Evolutionary conservation across 2,113 vertebrate genomes (phyloP).

Genomic region (Scophthalmus maximus): DNA sequence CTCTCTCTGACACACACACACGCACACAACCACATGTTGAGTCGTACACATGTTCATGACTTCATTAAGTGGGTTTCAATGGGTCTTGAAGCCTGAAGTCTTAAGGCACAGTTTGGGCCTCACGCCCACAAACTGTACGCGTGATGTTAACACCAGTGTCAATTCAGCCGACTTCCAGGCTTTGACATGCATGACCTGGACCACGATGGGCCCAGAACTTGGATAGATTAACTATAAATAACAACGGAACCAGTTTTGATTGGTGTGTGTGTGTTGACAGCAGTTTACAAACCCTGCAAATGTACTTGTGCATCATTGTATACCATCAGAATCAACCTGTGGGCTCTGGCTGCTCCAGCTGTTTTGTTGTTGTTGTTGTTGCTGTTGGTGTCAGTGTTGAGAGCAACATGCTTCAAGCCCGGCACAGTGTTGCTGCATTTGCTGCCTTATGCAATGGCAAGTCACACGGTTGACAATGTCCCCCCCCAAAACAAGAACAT

Average conservation of each 20-base stretch:
- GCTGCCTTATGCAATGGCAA: conserved; percentile 64
- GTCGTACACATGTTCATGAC: conserved; percentile 21
- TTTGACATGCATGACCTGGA: not conserved
- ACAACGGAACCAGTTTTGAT: not conserved
- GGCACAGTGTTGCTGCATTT: conserved; percentile 42
- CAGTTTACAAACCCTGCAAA: not conserved
- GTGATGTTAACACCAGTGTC: not conserved
- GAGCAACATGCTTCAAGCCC: conserved; percentile 37
- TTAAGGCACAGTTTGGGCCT: not conserved
- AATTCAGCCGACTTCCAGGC: not conserved
- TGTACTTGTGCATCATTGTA: not conserved
- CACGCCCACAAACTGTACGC: conserved; percentile 14
- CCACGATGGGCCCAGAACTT: not conserved
- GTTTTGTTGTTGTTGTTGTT: conserved; percentile 23
- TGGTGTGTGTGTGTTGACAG: not conserved
- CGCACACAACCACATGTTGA: conserved; percentile 13
- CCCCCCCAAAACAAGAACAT: conserved; percentile 72
- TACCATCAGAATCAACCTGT: not conserved
- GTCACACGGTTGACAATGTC: conserved; percentile 70
- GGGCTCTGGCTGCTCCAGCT: conserved; percentile 9
- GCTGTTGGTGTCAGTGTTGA: conserved; percentile 6
- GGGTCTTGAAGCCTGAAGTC: not conserved
- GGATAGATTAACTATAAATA: not conserved
- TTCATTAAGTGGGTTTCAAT: not conserved
- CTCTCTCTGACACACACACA: conserved; percentile 24